These are phyloP conservation scores for Brachionus koreanus DNA, from an alignment of 1,140 invertebrate genomes.

Conservation along the genomic window DNA sequence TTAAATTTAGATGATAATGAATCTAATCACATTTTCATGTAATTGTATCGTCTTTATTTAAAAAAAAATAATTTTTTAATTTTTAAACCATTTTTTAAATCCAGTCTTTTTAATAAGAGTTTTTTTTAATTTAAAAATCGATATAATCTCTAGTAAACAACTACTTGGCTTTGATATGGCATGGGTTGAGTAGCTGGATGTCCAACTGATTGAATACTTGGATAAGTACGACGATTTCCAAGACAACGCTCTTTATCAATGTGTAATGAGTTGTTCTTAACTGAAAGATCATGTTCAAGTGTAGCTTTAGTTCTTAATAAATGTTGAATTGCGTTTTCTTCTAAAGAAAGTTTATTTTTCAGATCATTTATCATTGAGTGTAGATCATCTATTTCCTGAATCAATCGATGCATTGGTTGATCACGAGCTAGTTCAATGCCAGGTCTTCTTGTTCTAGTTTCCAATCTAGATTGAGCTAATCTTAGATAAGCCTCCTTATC, in stretches of 20 bases:
- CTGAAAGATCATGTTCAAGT: slow-evolving; percentile 78
- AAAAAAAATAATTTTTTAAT: no score
- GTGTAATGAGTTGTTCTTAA: slow-evolving; percentile 83
- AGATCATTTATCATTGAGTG: slow-evolving; percentile 55
- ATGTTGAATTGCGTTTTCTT: slow-evolving; percentile 68
- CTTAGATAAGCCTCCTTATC: slow-evolving; percentile 60
- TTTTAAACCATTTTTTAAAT: no score
- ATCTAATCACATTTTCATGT: no score
- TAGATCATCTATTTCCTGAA: slow-evolving; percentile 58
- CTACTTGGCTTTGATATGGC: slow-evolving; percentile 34
- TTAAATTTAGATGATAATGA: no score
- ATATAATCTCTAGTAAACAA: slow-evolving; percentile 26
- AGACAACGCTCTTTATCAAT: slow-evolving; percentile 89
- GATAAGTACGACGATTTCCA: slow-evolving; percentile 82
- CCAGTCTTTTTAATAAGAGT: no score
- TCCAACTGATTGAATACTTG: slow-evolving; percentile 53
- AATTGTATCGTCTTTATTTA: no score
- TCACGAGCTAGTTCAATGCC: slow-evolving; percentile 84
- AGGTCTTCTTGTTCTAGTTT: slow-evolving; percentile 74
- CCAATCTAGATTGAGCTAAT: slow-evolving; percentile 82
- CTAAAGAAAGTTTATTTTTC: slow-evolving; percentile 54
- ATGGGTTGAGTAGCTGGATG: slow-evolving; percentile 34
- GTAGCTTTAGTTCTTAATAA: slow-evolving; percentile 74
- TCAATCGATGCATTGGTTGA: slow-evolving; percentile 72
- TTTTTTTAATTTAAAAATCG: no score